phyloP scores from a whole-genome alignment of 1,140 invertebrate species.

The Achatina immaculata region DNA sequence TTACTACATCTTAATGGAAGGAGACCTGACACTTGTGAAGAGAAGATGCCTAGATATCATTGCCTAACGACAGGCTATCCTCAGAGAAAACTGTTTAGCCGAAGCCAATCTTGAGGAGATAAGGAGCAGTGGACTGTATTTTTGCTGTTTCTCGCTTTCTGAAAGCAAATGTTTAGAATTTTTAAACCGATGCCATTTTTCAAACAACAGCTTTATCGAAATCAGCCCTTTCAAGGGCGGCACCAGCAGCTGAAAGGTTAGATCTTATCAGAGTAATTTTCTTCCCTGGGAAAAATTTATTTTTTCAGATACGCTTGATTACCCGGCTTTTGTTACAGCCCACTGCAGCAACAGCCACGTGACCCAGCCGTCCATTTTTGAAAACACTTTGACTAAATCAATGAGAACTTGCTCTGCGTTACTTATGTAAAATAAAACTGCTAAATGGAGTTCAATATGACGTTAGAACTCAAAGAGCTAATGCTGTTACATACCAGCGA shows the following conservation, averaged over 20 bases:
- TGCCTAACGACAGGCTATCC: not conserved
- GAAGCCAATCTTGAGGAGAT: not conserved
- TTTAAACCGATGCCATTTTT: slow-evolving; percentile 1
- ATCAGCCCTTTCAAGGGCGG: not conserved
- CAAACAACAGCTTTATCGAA: not conserved
- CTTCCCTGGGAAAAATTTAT: too few species aligned
- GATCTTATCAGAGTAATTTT: too few species aligned
- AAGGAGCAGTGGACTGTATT: not conserved
- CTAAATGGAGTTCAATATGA: too few species aligned
- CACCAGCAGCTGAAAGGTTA: not conserved
- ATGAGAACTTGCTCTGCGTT: too few species aligned
- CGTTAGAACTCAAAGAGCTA: too few species aligned
- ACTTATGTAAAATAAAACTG: too few species aligned
- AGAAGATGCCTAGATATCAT: slow-evolving; percentile 2
- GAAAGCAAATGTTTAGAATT: not conserved
- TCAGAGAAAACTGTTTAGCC: not conserved
- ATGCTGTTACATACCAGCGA: too few species aligned
- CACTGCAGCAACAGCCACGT: too few species aligned
- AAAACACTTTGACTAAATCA: too few species aligned
- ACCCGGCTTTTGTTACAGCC: too few species aligned
- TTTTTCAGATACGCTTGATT: too few species aligned
- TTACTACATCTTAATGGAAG: not conserved
- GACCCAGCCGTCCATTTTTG: too few species aligned
- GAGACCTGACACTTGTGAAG: not conserved
- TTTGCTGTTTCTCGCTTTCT: not conserved